A percentile compares a stretch with the other conserved stretches of the same genome.
These are phyloP conservation scores for Picathartes gymnocephalus DNA, from an alignment of 2,113 vertebrate genomes.

Conservation along the genomic window DNA sequence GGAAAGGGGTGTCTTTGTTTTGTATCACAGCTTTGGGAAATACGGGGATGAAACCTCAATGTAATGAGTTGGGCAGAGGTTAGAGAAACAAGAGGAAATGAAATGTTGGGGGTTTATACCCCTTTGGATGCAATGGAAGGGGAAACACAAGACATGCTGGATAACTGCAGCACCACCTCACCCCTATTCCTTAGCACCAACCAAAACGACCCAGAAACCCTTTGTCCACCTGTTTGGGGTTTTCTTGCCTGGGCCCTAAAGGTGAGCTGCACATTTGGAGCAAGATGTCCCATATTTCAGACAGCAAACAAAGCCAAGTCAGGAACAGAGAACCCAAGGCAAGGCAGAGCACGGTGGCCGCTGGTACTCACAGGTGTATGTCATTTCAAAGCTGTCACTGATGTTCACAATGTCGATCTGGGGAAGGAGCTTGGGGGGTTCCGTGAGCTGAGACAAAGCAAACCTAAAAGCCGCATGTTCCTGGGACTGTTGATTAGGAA, in stretches of 20 bases:
- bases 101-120: background rate
- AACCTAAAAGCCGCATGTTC: conserved; percentile 99
- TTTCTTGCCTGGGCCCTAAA: background rate
- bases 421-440: conserved; percentile 96
- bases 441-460: conserved; percentile 93
- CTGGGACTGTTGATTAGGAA: conserved; percentile 92
- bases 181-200: background rate
- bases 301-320: background rate
- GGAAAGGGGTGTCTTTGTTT: background rate
- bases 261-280: background rate
- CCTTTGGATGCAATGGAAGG: background rate
- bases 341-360: background rate
- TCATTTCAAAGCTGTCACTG: conserved; percentile 98
- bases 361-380: conserved; percentile 93
- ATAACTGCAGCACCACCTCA: background rate
- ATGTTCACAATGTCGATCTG: conserved; percentile 99
- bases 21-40: background rate
- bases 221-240: background rate
- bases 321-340: background rate
- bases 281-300: background rate
- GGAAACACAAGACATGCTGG: background rate
- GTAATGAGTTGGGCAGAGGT: background rate
- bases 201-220: background rate
- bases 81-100: background rate
- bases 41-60: background rate